A percentile compares a stretch with the other conserved stretches of the same genome.
phyloP scores from a whole-genome alignment of 2,113 vertebrate species.

The Rynchops niger region DNA sequence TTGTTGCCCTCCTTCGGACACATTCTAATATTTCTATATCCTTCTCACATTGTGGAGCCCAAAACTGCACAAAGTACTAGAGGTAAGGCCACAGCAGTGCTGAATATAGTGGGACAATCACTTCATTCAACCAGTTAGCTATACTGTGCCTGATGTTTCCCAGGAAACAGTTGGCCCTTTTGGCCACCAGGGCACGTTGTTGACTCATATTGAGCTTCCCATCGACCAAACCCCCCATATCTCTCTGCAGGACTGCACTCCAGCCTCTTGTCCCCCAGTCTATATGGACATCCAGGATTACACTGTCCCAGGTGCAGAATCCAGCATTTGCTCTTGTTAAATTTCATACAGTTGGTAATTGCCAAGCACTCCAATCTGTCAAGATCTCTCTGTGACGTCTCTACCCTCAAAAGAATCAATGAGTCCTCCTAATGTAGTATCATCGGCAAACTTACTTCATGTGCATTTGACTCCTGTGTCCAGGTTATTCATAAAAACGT shows the following conservation, averaged over 20 bases:
- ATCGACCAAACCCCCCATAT: neutral
- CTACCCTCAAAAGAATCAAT: neutral
- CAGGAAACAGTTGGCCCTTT: neutral
- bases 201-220: neutral
- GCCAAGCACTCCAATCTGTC: neutral
- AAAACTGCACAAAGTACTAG: neutral
- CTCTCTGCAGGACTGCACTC: neutral
- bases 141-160: neutral
- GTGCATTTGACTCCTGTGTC: neutral
- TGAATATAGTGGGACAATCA: neutral
- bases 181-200: neutral
- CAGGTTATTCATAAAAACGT: neutral
- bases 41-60: neutral
- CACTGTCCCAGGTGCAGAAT: neutral
- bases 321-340: neutral
- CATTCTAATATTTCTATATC: neutral
- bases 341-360: neutral
- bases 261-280: neutral
- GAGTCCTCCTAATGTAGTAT: neutral
- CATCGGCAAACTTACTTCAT: neutral
- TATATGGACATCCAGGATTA: neutral
- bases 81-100: neutral
- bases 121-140: neutral
- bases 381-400: neutral
- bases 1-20: neutral